Base-by-base conservation (phyloP, 2,797 vertebrate species). In the Coregonus suidteri region DNA sequence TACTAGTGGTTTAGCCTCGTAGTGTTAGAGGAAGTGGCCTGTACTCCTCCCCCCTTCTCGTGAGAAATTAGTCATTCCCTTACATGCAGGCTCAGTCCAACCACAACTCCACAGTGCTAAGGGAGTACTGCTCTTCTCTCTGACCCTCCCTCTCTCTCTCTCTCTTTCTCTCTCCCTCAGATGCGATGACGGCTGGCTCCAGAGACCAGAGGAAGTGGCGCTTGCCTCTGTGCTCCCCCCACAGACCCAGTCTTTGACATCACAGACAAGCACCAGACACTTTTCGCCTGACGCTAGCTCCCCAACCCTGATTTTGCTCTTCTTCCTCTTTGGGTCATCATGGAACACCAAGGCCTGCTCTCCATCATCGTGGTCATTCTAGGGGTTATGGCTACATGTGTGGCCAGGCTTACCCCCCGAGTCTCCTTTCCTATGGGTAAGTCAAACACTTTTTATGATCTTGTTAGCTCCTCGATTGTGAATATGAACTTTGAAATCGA, bases 361-460 rank as follows among this genome's bases (percentile, higher is more conserved):
- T 62, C 66, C 0, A 47, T 92, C 71, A 37, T 66, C 0, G 34
- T 91, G 79, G 20, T 92, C 35, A 62, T 93, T 71, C 77, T 86
- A 41, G 35, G 77, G 3, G 6, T 88, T 69, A 69, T 93, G 53
- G 64, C 70, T 76, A 74, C 75, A 0, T 86, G 85, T 82, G 41
- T 88, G 74, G 73, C 78, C 0, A 70, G 20, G 62, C 76, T 84
- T 53, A 82, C 84, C 4, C 93, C 94, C 31, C 89, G 94, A 71
- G 81, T 95, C 67, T 92, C 93, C 77, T 94, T 94, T 76, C 84
- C 84, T 0, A 37, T 88, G 14, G 92, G 94, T 93, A 83, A 92
- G 93, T 87, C 5, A 1, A 3, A 52, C 5, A 51, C 14, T 15
- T 31, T 66, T 35, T 64, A 64, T 47, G 41, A 47, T 47, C 41